Evolutionary conservation across 1,140 invertebrate species (phyloP).

Genomic region (Microvelia longipes): DNA sequence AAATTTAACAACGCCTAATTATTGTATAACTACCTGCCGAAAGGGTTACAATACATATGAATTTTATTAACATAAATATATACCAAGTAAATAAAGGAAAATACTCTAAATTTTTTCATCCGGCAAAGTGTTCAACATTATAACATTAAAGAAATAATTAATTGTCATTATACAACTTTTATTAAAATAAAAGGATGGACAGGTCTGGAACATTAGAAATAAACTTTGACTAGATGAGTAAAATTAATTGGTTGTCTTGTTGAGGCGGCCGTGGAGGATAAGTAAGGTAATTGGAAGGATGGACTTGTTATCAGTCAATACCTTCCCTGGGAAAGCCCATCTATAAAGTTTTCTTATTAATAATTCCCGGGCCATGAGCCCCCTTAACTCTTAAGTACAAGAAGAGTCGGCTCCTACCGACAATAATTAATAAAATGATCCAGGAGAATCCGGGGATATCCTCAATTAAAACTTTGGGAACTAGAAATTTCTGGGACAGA

Average conservation of each 20-base stretch:
- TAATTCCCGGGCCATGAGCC: conserved; percentile 11
- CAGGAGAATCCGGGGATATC: conserved; percentile 20
- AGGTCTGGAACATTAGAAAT: no score
- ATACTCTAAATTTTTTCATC: no score
- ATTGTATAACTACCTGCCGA: no score
- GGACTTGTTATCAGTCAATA: conserved; percentile 4
- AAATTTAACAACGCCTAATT: no score
- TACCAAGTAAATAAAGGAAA: no score
- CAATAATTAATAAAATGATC: conserved; percentile 25
- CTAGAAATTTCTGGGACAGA: not conserved
- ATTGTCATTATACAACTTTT: no score
- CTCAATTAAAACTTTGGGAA: conserved; percentile 24
- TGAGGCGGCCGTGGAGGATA: not conserved
- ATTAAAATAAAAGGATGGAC: no score
- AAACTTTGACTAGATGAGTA: no score
- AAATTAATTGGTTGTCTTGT: not conserved
- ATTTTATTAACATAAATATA: no score
- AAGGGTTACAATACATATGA: no score
- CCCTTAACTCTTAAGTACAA: conserved; percentile 2
- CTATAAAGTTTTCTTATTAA: conserved; percentile 20
- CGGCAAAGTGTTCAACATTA: no score
- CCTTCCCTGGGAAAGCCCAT: not conserved
- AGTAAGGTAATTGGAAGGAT: not conserved
- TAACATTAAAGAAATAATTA: no score
- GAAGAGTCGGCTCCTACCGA: conserved; percentile 11